Base-by-base conservation (phyloP, 2,113 vertebrate species). In the Argyrosomus japonicus region DNA sequence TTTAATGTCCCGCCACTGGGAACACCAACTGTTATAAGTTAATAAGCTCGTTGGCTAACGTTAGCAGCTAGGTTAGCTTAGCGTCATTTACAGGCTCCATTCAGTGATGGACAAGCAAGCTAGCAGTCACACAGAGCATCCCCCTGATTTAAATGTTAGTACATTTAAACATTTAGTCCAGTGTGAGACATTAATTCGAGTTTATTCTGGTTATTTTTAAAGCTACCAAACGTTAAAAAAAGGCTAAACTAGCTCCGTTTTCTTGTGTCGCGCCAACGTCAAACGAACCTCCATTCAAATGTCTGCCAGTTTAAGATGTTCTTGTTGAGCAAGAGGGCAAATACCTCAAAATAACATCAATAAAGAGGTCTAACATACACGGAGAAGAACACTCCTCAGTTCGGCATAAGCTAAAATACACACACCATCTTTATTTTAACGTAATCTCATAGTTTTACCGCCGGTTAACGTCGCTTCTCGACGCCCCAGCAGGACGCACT, bases 281-380 rank as follows among this genome's bases (percentile, higher is more conserved):
- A n/a, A 9, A 78, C 80, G 64, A 75, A 40, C 84, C 64, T 67
- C 77, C 6, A 21, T 50, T 54, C 15, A 68, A 19, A 70, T 68
- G 17, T 23, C 43, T 8, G 2, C 8, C 32, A 53, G 0, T 79
- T 68, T 0, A 43, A 45, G 0, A 21, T 18, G 1, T 0, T 32
- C 0, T 18, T 36, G 5, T 3, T 27, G 1, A 4, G 2, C 0
- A 3, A 9, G 6, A 11, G 2, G 0, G 7, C 0, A 0, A 40
- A 10, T 0, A 1, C 5, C 36, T 0, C 0, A 0, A 6, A 0
- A 13, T 56, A n/a, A 29, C 2, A 1, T 0, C 0, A 23, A 13
- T 9, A 17, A 5, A 0, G 1, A 12, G 0, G 13, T 19, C 0
- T 0, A 0, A 0, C 36, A n/a, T 1, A 9, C 13, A 32, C 1